phyloP scores from a whole-genome alignment of 2,113 vertebrate genomes.

The Danio rerio region GRCz12tu NC_133192.1:28214501-28215000 shows the following conservation, averaged over 20 bases:
- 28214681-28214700: constrained; percentile 91
- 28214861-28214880: not conserved
- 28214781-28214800: constrained; percentile 29
- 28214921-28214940: not conserved
- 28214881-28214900: not conserved
- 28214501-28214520: too few species aligned
- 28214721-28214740: constrained; percentile 96
- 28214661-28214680: constrained; percentile 92
- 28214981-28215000: too few species aligned
- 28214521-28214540: too few species aligned
- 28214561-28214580: not conserved
- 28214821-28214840: not conserved
- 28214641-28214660: constrained; percentile 66
- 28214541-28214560: too few species aligned
- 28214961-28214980: too few species aligned
- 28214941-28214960: not conserved
- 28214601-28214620: not conserved
- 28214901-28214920: not conserved
- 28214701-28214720: constrained; percentile 88
- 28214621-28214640: not conserved
- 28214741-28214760: constrained; percentile 95
- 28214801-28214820: not conserved
- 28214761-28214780: constrained; percentile 85
- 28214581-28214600: not conserved
- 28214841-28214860: too few species aligned